Evolutionary conservation across 1,140 invertebrate species (phyloP), one percentile per base, ranked within the genome.

Genomic region (Aphis gossypii): DNA sequence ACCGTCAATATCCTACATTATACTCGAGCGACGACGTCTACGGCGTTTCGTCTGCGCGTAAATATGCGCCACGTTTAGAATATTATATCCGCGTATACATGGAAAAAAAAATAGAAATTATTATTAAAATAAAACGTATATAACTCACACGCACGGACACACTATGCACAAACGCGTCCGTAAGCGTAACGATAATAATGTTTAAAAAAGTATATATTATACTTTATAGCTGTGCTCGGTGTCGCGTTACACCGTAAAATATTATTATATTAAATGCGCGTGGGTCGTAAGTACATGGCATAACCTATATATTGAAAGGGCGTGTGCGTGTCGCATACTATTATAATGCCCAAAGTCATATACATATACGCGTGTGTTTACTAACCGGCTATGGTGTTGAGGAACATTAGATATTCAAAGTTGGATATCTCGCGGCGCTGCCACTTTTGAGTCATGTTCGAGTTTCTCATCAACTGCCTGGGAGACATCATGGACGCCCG

Each of bases 381-480:
- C 96, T 96, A 95, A 98, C 98, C 99, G 93, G 99, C 99, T 94
- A 99, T 99, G 14, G 99, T 99, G 95, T 99, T 99, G 92, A 99
- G 96, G 96, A 99, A 99, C 99, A 99, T 99, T 94, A 99, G 96
- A 95, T 99, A 99, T 95, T 99, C 99, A 95, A 99, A 99, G 96
- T 99, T 99, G 87, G 99, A 99, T 94, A 99, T 99, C 95, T 99
- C 99, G 44, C 99, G 96, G 23, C 98, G 96, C 95, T 99, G 99
- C 99, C 99, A 99, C 96, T 99, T 99, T 96, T 99, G 98, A 8
- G 98, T 99, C 99, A 99, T 99, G 95, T 99, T 99, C 21, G 99
- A 99, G 95, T 99, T 98, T 94, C 99, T 97, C 97, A 99, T 99
- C 94, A 99, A 96, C 95, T 99, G 99, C 60, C 99, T 96, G 0